Base-by-base conservation (phyloP, 2,888 invertebrate species). In the Busseola fusca region DNA sequence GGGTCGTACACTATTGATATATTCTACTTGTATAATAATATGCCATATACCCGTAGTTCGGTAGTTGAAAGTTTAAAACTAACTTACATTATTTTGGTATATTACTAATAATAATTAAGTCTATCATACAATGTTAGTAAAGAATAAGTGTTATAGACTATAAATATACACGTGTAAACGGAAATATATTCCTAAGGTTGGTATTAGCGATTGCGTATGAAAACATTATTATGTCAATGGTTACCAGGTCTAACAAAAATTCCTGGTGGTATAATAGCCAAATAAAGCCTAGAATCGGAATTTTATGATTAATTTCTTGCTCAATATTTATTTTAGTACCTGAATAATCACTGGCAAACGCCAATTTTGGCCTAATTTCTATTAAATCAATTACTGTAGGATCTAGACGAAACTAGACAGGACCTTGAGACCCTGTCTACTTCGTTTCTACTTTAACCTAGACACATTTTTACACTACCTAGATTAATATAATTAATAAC, bases 51-150 rank as follows among this genome's bases (percentile, higher is more conserved):
- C 21, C 37, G 9, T 40, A 5, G 12, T 21, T 40, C n/a, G 16
- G 57, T 14, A 50, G 30, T 69, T 12, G 42, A 72, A 25, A 37
- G 1, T 60, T 57, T 40, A 42, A 42, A 0, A 42, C 18, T 73
- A 48, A 30, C 25, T 62, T 42, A 62, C 0, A 34, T 72, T 16
- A 14, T 14, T 34, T 37, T 34, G 10, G n/a, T 45, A 40, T 27
- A 27, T 18, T 58, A 30, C n/a, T 40, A 78, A 60, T 56, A 60
- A 48, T 48, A 40, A 48, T 59, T 30, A 62, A 48, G 18, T 27
- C 9, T 7, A 34, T n/a, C 21, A 37, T 27, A 45, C 2, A 18
- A n/a, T 27, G 1, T 21, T 42, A 37, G 14, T 45, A 45, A 3
- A 21, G 1, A 18, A 25, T 48, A 63, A 16, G 30, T 42, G 18